phyloP scores from a whole-genome alignment of 2,888 invertebrate genomes.

The Amorpha juglandis region DNA sequence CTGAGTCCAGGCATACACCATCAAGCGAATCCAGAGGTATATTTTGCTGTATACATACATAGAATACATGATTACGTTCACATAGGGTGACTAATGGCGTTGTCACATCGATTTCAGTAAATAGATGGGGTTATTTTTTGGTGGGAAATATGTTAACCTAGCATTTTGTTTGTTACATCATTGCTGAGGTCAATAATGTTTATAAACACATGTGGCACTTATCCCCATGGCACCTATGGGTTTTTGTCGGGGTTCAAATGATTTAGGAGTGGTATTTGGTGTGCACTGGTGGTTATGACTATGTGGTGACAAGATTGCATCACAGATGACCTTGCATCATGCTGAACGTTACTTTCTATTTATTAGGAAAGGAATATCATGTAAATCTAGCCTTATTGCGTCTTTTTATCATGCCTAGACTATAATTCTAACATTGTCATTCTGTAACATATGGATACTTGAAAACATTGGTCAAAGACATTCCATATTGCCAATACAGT shows the following conservation, averaged over 20 bases:
- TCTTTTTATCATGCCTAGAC: background rate
- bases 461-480: background rate
- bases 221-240: slow-evolving; percentile 38
- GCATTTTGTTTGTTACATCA: slow-evolving; percentile 73
- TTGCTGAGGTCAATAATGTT: slow-evolving; percentile 77
- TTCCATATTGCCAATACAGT: background rate
- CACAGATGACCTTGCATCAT: slow-evolving; percentile 60
- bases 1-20: slow-evolving; percentile 62
- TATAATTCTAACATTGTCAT: background rate
- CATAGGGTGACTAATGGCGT: slow-evolving; percentile 32
- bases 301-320: slow-evolving; percentile 50
- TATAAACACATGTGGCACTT: slow-evolving; percentile 73
- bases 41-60: slow-evolving; percentile 43
- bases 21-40: slow-evolving; percentile 73
- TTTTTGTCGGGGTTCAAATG: slow-evolving; percentile 14
- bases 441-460: slow-evolving; percentile 8
- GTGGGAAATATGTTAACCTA: slow-evolving; percentile 81
- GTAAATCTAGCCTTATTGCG: slow-evolving; percentile 1
- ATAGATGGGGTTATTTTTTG: slow-evolving; percentile 57
- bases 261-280: slow-evolving; percentile 22
- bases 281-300: slow-evolving; percentile 32
- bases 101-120: slow-evolving; percentile 32
- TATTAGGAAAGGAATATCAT: slow-evolving; percentile 20
- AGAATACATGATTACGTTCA: slow-evolving; percentile 34
- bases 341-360: slow-evolving; percentile 62